Evolutionary conservation across 1,140 invertebrate genomes (phyloP), one percentile per base, ranked within the genome.

Genomic region (Caerostris extrusa): DNA sequence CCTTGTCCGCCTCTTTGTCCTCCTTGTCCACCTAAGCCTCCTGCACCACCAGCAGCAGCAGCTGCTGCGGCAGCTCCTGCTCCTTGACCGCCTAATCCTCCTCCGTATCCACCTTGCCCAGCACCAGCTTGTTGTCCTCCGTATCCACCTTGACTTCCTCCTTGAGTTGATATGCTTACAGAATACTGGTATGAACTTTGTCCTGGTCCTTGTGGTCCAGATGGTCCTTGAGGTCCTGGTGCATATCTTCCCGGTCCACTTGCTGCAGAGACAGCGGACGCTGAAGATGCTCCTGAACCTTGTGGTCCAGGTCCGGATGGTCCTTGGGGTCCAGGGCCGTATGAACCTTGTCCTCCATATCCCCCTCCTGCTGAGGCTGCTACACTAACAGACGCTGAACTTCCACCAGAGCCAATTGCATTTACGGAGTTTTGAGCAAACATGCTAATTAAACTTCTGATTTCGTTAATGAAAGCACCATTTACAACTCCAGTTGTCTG

Each of bases 381-480:
- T 64, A 10, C 56, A 58, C 14, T 50, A 3, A 17, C 71, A 2
- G 71, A 14, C 82, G 56, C 56, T 12, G 17, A n/a, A n/a, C 17
- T 50, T 8, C n/a, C 71, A 8, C 17, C 71, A 19, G 17, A 12
- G 8, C 3, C 6, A 10, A 60, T 17, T 58, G 17, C 14, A 85
- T 85, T 85, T n/a, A 0, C 57, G 2, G 14, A 5, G 3, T 55
- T 19, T 67, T 64, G 10, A 7, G 50, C 19, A 1, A 88, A 7
- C 50, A 88, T 67, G 4, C 10, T 55, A 5, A 88, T 34, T 64
- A 88, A 61, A 2, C 34, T 53, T 1, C 56, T 61, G 3, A 91
- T 91, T 91, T 91, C 90, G 2, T 61, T 82, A 6, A 91, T 34
- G 34, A 91, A 91, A 50, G 19, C 8, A 7, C 2, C n/a, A 56